A percentile compares a stretch with the other conserved stretches of the same genome.
phyloP scores from a whole-genome alignment of 2,797 vertebrate species.

The Erethizon dorsatum region DNA sequence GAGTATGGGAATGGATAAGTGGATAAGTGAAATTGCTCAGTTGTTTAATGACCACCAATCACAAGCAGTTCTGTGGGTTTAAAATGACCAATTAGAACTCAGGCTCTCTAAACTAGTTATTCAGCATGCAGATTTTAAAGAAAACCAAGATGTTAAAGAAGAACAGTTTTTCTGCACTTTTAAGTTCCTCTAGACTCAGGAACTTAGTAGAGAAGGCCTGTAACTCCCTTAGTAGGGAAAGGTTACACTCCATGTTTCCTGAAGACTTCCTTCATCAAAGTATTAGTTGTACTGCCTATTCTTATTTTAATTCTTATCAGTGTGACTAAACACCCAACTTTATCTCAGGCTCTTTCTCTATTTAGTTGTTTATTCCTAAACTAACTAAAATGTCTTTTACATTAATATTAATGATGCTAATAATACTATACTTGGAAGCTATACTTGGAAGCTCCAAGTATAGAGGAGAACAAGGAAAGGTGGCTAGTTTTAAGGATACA shows the following conservation, averaged over 20 bases:
- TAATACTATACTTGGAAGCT: slow-evolving; percentile 17
- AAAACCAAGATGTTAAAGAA: background rate
- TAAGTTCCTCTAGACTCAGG: background rate
- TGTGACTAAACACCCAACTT: background rate
- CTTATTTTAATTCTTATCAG: background rate
- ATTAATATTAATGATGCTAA: background rate
- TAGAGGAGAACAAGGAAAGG: background rate
- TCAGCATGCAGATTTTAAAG: background rate
- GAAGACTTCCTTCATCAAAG: background rate
- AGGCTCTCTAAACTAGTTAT: background rate
- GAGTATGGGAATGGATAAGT: background rate
- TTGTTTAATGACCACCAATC: background rate
- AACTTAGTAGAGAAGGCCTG: background rate
- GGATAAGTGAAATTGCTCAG: background rate
- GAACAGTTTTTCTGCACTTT: background rate
- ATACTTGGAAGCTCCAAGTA: background rate
- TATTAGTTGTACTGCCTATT: background rate
- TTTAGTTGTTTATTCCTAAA: background rate
- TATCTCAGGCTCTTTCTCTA: background rate
- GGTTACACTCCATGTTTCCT: background rate
- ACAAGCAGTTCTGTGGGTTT: background rate
- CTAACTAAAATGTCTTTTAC: background rate
- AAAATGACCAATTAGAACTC: background rate
- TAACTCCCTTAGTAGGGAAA: background rate
- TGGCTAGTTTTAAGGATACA: background rate